A percentile compares a stretch with the other conserved stretches of the same genome.
phyloP scores from a whole-genome alignment of 2,113 vertebrate genomes.

The Sapayoa aenigma region DNA sequence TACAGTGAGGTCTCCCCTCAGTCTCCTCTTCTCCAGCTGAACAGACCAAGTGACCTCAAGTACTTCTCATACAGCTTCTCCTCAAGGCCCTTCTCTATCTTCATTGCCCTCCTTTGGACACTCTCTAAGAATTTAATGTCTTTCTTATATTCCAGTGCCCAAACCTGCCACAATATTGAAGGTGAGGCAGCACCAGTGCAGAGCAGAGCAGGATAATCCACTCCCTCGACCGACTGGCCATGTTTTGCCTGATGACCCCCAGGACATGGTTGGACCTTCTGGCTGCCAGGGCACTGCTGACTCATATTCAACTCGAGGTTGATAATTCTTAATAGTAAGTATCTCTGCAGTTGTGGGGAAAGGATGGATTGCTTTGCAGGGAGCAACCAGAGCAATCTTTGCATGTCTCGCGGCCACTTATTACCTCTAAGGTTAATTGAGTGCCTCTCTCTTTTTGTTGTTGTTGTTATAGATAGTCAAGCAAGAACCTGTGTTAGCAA shows the following conservation, averaged over 20 bases:
- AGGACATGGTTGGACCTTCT: not conserved
- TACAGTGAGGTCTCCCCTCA: not conserved
- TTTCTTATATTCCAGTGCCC: not conserved
- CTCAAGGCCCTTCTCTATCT: not conserved
- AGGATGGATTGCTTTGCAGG: not conserved
- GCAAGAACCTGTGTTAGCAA: not conserved
- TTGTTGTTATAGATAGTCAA: not conserved
- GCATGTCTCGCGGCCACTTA: not conserved
- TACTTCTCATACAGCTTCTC: not conserved
- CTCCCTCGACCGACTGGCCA: not conserved
- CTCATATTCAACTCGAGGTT: not conserved
- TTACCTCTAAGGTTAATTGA: not conserved
- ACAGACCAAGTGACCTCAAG: not conserved
- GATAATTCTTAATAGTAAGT: not conserved
- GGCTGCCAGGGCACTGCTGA: not conserved
- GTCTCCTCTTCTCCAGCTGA: not conserved
- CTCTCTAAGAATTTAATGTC: not conserved
- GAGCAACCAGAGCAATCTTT: not conserved
- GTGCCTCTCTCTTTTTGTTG: not conserved
- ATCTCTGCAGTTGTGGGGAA: not conserved
- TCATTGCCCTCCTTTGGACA: not conserved
- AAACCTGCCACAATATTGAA: not conserved
- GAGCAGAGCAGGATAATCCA: not conserved
- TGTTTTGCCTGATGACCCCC: not conserved
- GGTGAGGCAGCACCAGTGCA: not conserved